phyloP scores from a whole-genome alignment of 2,113 vertebrate genomes.

The Rhagologus leucostigma region DNA sequence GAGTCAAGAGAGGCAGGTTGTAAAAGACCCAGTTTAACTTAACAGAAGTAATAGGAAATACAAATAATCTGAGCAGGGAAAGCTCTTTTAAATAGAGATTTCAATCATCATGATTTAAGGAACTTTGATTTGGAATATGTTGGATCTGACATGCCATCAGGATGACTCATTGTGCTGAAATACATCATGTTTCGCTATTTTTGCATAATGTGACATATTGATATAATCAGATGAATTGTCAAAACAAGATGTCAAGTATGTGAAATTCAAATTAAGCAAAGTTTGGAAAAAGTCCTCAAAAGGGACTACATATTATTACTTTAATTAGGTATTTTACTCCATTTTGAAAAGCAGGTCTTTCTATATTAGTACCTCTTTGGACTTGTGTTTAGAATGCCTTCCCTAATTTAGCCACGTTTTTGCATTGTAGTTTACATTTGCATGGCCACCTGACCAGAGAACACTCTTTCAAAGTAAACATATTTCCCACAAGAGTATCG shows the following conservation, averaged over 20 bases:
- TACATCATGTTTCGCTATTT: constrained; percentile 45
- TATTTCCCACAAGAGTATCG: background rate
- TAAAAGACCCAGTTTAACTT: background rate
- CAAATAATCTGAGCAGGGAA: background rate
- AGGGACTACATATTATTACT: constrained; percentile 14
- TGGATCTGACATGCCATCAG: constrained; percentile 44
- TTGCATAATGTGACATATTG: constrained; percentile 59
- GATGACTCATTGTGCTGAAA: constrained; percentile 38
- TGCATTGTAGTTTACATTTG: background rate
- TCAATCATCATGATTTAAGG: constrained; percentile 16
- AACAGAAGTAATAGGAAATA: background rate
- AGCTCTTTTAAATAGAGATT: background rate
- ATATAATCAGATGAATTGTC: constrained; percentile 52
- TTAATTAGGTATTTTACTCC: constrained; percentile 13
- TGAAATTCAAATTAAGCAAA: constrained; percentile 48
- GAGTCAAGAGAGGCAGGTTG: background rate
- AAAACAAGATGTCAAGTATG: constrained; percentile 57
- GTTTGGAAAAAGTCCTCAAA: constrained; percentile 40
- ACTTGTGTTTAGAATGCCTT: background rate
- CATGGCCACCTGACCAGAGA: background rate
- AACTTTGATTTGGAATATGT: constrained; percentile 19
- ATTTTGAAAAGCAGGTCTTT: background rate
- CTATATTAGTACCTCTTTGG: background rate
- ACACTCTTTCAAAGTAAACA: background rate
- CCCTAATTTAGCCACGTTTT: background rate